Base-by-base conservation (phyloP, 2,888 invertebrate species). In the Phymatocera aterrima region DNA sequence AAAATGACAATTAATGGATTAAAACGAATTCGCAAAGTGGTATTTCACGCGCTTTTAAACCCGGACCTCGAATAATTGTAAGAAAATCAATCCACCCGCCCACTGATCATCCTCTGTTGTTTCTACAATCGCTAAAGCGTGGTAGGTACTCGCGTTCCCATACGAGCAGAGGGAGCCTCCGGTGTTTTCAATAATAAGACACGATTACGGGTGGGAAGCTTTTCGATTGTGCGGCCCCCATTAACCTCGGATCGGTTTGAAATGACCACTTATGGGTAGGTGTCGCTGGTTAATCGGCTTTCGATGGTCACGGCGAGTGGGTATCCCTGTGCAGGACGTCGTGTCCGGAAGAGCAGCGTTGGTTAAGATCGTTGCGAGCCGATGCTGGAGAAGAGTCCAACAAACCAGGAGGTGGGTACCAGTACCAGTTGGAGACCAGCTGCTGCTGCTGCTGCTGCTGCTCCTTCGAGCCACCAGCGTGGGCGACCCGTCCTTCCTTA, bases 401-500 rank as follows among this genome's bases (percentile, higher is more conserved):
- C 54, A 54, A 51, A 72, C 72, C 51, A 18, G 51, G 54, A 48
- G 72, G 40, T 51, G 37, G n/a, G n/a, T n/a, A n/a, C n/a, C n/a
- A n/a, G n/a, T 34, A 43, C n/a, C 18, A 72, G 48, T 28, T 40
- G n/a, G n/a, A 75, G 60, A 75, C 75, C 75, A 75, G 75, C 75
- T 75, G 75, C 57, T 75, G 48, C n/a, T n/a, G n/a, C n/a, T n/a
- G n/a, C n/a, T n/a, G n/a, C n/a, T n/a, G n/a, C n/a, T n/a, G n/a
- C n/a, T n/a, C n/a, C n/a, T n/a, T n/a, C 78, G 34, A 34, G 28
- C 79, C 80, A 80, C 70, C 61, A 72, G 82, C 81, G 81, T 84
- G 82, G 83, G 83, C 82, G 84, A 84, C 83, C 78, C 57, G 82
- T 84, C 74, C 81, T 83, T 77, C 84, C 83, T 82, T 83, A 84